Conservation (phyloP, 2,888 invertebrate species). For the Dioctria rufipes region DNA sequence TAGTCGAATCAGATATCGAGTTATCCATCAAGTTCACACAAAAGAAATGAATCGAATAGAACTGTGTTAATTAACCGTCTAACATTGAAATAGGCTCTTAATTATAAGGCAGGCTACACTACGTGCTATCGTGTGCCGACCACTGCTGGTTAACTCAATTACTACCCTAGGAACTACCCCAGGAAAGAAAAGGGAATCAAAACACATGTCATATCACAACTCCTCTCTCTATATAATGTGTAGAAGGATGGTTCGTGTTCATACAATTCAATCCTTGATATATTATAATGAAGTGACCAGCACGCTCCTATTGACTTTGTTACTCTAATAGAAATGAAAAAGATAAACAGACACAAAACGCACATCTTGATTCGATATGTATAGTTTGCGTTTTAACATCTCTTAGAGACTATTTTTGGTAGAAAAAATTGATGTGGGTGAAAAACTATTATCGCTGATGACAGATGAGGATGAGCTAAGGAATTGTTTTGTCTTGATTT, state of each 20-base stretch:
- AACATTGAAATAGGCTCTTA: background rate
- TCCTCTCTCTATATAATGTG: no score
- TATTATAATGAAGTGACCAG: background rate
- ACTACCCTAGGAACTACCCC: constrained; percentile 6
- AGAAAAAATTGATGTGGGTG: no score
- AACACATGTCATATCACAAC: constrained; percentile 27
- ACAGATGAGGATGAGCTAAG: no score
- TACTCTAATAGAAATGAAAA: background rate
- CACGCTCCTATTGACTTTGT: constrained; percentile 7
- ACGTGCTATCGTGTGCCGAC: constrained; percentile 4
- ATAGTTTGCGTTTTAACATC: background rate
- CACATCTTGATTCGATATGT: background rate
- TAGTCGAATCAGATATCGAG: constrained; percentile 25
- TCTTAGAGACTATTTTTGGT: no score
- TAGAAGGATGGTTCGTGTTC: background rate
- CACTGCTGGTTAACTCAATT: constrained; percentile 19
- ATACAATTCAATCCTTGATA: background rate
- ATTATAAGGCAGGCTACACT: background rate
- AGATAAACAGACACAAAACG: background rate
- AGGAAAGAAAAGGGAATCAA: constrained; percentile 28
- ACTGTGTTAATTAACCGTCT: constrained; percentile 24
- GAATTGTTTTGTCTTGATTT: no score
- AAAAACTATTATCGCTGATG: no score
- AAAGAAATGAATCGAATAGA: constrained; percentile 21
- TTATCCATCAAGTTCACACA: constrained; percentile 41